Percentiles rank a stretch among this genome's conserved stretches.
Evolutionary conservation across 2,888 invertebrate genomes (phyloP).

Genomic region (Ischnura elegans): DNA sequence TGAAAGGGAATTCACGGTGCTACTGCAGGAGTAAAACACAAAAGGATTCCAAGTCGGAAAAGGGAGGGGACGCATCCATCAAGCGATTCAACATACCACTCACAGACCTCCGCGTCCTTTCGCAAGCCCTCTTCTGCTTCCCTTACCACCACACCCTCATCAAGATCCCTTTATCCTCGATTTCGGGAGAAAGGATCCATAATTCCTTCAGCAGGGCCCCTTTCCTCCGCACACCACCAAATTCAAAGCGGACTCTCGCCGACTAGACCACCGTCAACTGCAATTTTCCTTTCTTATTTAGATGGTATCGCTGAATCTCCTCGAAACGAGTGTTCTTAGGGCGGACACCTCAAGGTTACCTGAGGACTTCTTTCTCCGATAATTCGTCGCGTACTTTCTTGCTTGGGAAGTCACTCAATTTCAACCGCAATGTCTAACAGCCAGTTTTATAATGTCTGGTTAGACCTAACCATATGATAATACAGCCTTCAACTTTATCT

Average conservation of each 20-base stretch:
- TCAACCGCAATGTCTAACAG: too few relatives aligned
- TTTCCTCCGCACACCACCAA: background rate
- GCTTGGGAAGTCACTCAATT: too few relatives aligned
- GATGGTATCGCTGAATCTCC: too few relatives aligned
- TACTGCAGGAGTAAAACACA: background rate
- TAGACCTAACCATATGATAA: too few relatives aligned
- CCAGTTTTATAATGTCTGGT: too few relatives aligned
- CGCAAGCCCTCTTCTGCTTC: background rate
- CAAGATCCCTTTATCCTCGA: background rate
- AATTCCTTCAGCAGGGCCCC: background rate
- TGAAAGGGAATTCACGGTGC: background rate
- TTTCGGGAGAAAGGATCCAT: background rate
- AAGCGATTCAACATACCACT: background rate
- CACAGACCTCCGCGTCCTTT: background rate
- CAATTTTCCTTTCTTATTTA: too few relatives aligned
- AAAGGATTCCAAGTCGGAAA: background rate
- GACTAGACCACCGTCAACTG: background rate
- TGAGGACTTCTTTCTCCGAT: too few relatives aligned
- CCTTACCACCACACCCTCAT: background rate
- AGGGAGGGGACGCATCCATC: background rate
- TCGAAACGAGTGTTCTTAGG: too few relatives aligned
- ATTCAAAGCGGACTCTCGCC: background rate
- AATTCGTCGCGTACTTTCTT: too few relatives aligned
- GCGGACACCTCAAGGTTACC: too few relatives aligned
- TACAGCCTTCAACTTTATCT: too few relatives aligned